Percentiles rank a stretch among this genome's conserved stretches.
phyloP scores from a whole-genome alignment of 1,140 invertebrate genomes.

The Achatina immaculata region DNA sequence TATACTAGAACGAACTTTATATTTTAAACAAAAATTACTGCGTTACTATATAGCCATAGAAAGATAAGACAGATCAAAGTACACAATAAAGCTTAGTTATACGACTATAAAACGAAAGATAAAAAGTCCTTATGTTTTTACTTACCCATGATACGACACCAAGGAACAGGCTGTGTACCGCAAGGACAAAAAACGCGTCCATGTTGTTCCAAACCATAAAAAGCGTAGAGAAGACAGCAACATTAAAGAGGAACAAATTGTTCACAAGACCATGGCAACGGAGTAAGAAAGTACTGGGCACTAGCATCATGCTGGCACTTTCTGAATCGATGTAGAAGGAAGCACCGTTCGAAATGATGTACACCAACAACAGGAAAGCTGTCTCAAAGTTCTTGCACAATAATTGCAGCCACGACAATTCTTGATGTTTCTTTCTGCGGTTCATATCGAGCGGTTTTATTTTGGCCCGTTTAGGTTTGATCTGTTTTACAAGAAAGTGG shows the following conservation, averaged over 20 bases:
- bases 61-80: too few relatives aligned
- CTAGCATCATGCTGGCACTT: background rate
- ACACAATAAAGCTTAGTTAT: too few relatives aligned
- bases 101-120: too few relatives aligned
- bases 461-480: too few relatives aligned
- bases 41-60: too few relatives aligned
- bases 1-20: too few relatives aligned
- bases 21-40: too few relatives aligned
- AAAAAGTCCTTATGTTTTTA: too few relatives aligned
- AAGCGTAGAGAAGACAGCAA: background rate
- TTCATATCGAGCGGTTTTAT: too few relatives aligned
- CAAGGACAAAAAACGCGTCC: background rate
- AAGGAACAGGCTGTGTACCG: background rate
- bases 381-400: background rate
- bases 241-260: background rate
- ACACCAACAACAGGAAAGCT: background rate
- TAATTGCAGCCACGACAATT: too few relatives aligned
- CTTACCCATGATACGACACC: background rate
- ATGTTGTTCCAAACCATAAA: background rate
- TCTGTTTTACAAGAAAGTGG: too few relatives aligned
- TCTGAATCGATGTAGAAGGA: background rate
- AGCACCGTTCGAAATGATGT: background rate
- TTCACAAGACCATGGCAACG: background rate
- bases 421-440: too few relatives aligned
- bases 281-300: background rate